Evolutionary conservation across 2,797 vertebrate genomes (phyloP), one percentile per base, ranked within the genome.

Genomic region (Loris lydekkerianus): DNA sequence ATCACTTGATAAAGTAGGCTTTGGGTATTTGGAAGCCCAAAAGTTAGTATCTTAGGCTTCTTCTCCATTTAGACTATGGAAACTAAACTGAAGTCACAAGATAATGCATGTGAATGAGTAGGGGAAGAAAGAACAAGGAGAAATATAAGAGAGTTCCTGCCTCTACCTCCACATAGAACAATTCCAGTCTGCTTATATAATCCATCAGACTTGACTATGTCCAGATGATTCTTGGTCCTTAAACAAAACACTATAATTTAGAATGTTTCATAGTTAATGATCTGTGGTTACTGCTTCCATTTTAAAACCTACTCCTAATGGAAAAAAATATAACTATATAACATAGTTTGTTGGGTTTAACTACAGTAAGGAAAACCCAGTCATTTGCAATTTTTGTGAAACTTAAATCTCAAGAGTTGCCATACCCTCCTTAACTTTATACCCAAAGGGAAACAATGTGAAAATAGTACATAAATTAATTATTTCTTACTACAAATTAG

Each of bases 221-320:
- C 63, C 61, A 40, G 31, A 15, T 93, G 81, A 94, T 56, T 82
- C 34, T 60, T 86, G 40, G 11, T 46, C 21, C 17, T 83, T 67
- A 91, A 85, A 56, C 3, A 89, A 49, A 63, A 63, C 61, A 63
- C 29, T 20, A n/a, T 43, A 78, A 83, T 58, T 31, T 75, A 80
- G 29, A 73, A 11, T 37, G 25, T 69, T 85, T 56, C 75, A 10
- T 40, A 73, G 17, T 11, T 91, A 76, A 77, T 87, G 27, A 73
- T 18, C 25, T 86, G 29, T 43, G 89, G 56, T 46, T 86, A 89
- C 58, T 89, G 73, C 34, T 85, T 80, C 29, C 7, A 89, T 95
- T 80, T 93, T 93, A 89, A 76, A 23, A 94, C 69, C 40, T 37
- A 65, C 53, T 60, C 3, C 34, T 89, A 7, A 67, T 20, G 49